A percentile compares a stretch with the other conserved stretches of the same genome.
These are phyloP conservation scores for Leptoteleia sp. DNA, from an alignment of 1,140 invertebrate genomes.

Conservation along the genomic window DNA sequence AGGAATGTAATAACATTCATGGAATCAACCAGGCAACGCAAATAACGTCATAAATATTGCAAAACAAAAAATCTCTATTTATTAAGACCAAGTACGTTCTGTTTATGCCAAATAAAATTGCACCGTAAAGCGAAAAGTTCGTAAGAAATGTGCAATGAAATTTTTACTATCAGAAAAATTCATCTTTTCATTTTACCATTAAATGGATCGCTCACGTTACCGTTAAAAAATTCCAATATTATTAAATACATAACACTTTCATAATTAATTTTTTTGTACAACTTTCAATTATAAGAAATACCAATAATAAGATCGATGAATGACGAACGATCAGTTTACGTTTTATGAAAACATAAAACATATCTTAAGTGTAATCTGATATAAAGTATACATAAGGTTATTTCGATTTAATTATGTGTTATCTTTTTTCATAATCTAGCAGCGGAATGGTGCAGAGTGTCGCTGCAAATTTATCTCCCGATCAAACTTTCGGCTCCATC, in stretches of 20 bases:
- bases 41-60: neutral
- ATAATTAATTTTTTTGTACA: conserved; percentile 7
- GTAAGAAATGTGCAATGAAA: neutral
- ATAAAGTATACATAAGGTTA: too few species aligned
- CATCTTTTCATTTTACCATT: conserved; percentile 1
- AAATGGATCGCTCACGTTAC: too few species aligned
- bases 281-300: conserved; percentile 62
- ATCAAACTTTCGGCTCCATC: conserved; percentile 88
- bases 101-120: conserved; percentile 4
- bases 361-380: neutral
- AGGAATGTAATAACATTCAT: too few species aligned
- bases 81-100: neutral
- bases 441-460: conserved; percentile 85
- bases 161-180: conserved; percentile 8
- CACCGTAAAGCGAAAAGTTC: conserved; percentile 3
- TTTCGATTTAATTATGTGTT: conserved; percentile 18
- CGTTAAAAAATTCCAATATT: neutral
- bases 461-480: conserved; percentile 85
- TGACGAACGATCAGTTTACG: conserved; percentile 9
- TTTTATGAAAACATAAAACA: conserved; percentile 12
- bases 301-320: conserved; percentile 3
- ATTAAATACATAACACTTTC: conserved; percentile 8
- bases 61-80: too few species aligned
- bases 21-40: neutral
- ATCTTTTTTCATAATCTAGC: conserved; percentile 56